These are phyloP conservation scores for Drosophila helvetica DNA, from an alignment of 2,888 invertebrate species.

Conservation along the genomic window DNA sequence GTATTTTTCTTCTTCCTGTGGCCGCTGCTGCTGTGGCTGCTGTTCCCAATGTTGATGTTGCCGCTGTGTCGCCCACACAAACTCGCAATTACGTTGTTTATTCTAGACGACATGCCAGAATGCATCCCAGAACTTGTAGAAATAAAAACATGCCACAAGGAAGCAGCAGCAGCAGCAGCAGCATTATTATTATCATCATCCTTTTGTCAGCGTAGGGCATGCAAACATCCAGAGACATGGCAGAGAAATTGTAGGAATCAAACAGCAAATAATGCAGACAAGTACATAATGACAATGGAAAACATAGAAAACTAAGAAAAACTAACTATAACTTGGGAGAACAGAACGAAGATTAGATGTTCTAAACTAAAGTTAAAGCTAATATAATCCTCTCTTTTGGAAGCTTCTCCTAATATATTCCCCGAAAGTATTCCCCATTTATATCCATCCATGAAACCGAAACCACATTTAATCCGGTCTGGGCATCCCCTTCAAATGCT, in stretches of 20 bases:
- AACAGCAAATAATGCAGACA: constrained; percentile 75
- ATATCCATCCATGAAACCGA: too few relatives aligned
- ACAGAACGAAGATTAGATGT: constrained; percentile 11
- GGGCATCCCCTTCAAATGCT: background rate
- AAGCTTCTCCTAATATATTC: too few relatives aligned
- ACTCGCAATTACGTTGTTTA: constrained; percentile 79
- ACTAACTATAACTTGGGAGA: constrained; percentile 23
- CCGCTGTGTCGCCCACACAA: constrained; percentile 76
- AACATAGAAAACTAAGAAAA: constrained; percentile 40
- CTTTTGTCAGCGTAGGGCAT: constrained; percentile 72
- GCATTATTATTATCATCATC: constrained; percentile 57
- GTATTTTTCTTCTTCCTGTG: constrained; percentile 37
- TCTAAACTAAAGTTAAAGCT: too few relatives aligned
- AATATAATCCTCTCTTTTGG: too few relatives aligned
- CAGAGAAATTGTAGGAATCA: constrained; percentile 73
- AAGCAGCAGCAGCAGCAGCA: constrained; percentile 21
- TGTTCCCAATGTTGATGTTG: constrained; percentile 9
- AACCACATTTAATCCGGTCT: too few relatives aligned
- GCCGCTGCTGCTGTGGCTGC: constrained; percentile 21
- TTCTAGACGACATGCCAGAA: constrained; percentile 74
- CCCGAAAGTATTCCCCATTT: too few relatives aligned
- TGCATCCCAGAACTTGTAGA: constrained; percentile 55
- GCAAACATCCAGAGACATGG: constrained; percentile 71
- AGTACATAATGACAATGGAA: constrained; percentile 63
- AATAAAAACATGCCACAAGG: constrained; percentile 41